Conservation (phyloP, 2,797 vertebrate species). For the Anniella stebbinsi region DNA sequence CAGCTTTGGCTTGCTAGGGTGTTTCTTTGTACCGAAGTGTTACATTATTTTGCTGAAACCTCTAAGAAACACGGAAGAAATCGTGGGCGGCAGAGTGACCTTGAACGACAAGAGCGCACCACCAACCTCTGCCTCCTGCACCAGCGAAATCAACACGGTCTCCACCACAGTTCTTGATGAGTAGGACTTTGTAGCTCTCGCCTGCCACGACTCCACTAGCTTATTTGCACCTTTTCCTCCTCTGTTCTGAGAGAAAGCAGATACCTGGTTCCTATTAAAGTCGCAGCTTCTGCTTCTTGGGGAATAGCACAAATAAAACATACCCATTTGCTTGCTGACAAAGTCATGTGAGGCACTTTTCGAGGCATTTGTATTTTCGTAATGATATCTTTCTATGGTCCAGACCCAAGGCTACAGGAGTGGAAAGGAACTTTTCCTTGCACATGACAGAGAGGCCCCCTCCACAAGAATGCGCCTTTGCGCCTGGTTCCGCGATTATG, state of each 20-base stretch:
- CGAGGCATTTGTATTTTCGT: conserved; percentile 14
- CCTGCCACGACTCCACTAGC: not conserved
- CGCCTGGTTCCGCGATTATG: too few relatives aligned
- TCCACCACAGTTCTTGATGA: conserved; percentile 79
- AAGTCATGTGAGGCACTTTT: conserved; percentile 9
- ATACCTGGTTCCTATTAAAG: conserved; percentile 19
- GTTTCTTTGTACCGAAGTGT: conserved; percentile 89
- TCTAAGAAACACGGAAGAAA: conserved; percentile 85
- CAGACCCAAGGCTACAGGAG: not conserved
- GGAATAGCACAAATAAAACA: conserved; percentile 19
- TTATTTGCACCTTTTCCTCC: not conserved
- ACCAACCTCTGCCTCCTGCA: conserved; percentile 82
- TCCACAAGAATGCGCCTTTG: too few relatives aligned
- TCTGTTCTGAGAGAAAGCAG: not conserved
- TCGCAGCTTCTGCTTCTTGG: not conserved
- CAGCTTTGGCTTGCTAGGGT: conserved; percentile 87
- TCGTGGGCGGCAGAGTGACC: conserved; percentile 71
- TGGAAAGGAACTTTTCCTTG: not conserved
- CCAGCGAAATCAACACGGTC: conserved; percentile 76
- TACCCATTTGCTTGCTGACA: conserved; percentile 22
- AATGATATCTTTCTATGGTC: not conserved
- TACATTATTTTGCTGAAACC: conserved; percentile 88
- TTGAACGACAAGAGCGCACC: conserved; percentile 74
- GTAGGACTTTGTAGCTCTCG: conserved; percentile 40
- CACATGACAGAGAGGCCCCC: not conserved